Conservation (phyloP, 2,888 invertebrate genomes). For the Leptopilina drosophilae region DNA sequence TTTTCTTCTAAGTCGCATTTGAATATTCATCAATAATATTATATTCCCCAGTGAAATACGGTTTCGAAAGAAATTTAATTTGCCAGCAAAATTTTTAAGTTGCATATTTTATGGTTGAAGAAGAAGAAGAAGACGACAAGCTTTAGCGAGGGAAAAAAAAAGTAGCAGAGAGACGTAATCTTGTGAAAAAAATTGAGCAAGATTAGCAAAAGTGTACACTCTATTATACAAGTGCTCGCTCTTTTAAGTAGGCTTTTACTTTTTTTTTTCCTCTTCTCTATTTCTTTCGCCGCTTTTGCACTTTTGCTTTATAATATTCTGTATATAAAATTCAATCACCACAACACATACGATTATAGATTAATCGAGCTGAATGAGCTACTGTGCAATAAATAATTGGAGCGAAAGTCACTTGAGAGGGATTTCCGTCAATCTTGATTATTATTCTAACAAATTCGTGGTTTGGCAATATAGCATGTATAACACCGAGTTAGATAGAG, state of each 20-base stretch:
- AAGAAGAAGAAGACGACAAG: not conserved
- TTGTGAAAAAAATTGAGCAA: slow-evolving; percentile 17
- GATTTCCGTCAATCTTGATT: slow-evolving; percentile 31
- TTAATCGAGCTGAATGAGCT: slow-evolving; percentile 36
- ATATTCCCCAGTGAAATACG: slow-evolving; percentile 10
- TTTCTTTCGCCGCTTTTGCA: slow-evolving; percentile 17
- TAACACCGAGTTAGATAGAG: not conserved
- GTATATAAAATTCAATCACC: not conserved
- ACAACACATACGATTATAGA: slow-evolving; percentile 7
- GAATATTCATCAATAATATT: no score
- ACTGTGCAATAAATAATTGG: slow-evolving; percentile 38
- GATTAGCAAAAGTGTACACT: not conserved
- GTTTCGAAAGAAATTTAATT: not conserved
- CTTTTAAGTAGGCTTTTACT: not conserved
- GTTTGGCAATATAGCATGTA: slow-evolving; percentile 6
- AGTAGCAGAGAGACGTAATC: not conserved
- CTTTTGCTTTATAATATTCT: not conserved
- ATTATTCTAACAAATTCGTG: slow-evolving; percentile 30
- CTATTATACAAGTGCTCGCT: slow-evolving; percentile 19
- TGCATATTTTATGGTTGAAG: no score
- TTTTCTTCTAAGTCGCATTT: no score
- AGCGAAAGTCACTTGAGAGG: slow-evolving; percentile 31
- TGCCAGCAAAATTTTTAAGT: not conserved
- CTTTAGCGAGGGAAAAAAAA: not conserved
- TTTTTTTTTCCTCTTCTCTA: not conserved